phyloP scores from a whole-genome alignment of 37 sponge, comb jelly and placozoan species.

The Corticium candelabrum region DNA sequence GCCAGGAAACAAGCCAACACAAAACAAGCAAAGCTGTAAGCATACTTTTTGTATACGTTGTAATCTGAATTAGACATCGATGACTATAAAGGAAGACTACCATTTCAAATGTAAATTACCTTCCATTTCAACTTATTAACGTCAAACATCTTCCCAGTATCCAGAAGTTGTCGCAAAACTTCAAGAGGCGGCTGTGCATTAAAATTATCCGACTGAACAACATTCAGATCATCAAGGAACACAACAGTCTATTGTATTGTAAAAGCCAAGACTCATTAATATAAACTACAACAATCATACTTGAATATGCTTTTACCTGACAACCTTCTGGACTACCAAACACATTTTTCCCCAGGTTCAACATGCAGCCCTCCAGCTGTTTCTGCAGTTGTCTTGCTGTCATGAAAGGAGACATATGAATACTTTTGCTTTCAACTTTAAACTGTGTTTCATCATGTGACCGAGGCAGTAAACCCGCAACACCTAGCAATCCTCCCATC shows the following conservation, averaged over 20 bases:
- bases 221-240: constrained; percentile 58
- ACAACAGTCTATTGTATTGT: constrained; percentile 27
- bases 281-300: too few species aligned
- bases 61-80: too few species aligned
- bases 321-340: background rate
- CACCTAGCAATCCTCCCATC: constrained; percentile 13
- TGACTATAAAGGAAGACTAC: too few species aligned
- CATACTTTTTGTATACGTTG: too few species aligned
- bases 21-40: too few species aligned
- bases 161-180: constrained; percentile 46
- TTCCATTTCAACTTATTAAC: constrained; percentile 37
- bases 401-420: background rate
- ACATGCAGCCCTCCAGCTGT: background rate
- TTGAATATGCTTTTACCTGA: too few species aligned
- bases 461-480: background rate
- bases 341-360: background rate
- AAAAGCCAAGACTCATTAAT: too few species aligned
- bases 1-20: too few species aligned
- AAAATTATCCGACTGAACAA: constrained; percentile 34
- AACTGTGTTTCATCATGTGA: background rate
- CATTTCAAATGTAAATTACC: too few species aligned
- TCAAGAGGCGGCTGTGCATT: constrained; percentile 37
- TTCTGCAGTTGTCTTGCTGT: background rate
- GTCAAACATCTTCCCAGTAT: constrained; percentile 49
- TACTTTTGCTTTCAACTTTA: background rate